Base-by-base conservation (phyloP, 2,888 invertebrate species). In the Dioctria rufipes region DNA sequence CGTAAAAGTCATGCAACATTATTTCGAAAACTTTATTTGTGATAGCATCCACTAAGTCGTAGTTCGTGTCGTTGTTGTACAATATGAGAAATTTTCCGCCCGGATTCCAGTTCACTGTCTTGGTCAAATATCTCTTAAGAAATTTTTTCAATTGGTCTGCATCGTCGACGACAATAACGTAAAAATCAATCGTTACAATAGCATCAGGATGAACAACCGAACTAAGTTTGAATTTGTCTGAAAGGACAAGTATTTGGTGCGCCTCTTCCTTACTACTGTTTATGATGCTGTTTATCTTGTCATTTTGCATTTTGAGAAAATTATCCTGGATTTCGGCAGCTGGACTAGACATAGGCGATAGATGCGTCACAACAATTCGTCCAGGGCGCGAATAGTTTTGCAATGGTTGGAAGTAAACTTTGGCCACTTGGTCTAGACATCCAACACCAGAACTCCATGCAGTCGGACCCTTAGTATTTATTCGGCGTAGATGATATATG, bases 61-160 rank as follows among this genome's bases (percentile, higher is more conserved):
- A 83, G 49, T 85, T 42, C 0, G 82, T 67, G 0, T 84, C 83
- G 81, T 88, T 86, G 66, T 88, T 87, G 75, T 84, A 89, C 42
- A 89, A 85, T 13, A 89, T 84, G 3, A 89, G 78, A 80, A 89
- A 89, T 39, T 85, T 85, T 0, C 86, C 89, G 0, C 87, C 88
- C 0, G 89, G 89, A 84, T 89, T 89, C 88, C 89, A 89, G 0
- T 87, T 86, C 5, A 85, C 82, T 83, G 86, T 85, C 9, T 80
- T 83, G 46, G 84, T 86, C 3, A 88, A 83, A 80, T 84, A 85
- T 0, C 82, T 69, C 0, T 54, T 69, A 84, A 88, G 83, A 0
- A 88, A 82, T 0, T 49, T 80, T 0, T 81, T 81, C 8, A 88
- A 58, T 0, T 85, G 84, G 1, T 82, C 69, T 61, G 87, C 73